Evolutionary conservation across 2,113 vertebrate species (phyloP).

Genomic region (Carlito syrichta): DNA sequence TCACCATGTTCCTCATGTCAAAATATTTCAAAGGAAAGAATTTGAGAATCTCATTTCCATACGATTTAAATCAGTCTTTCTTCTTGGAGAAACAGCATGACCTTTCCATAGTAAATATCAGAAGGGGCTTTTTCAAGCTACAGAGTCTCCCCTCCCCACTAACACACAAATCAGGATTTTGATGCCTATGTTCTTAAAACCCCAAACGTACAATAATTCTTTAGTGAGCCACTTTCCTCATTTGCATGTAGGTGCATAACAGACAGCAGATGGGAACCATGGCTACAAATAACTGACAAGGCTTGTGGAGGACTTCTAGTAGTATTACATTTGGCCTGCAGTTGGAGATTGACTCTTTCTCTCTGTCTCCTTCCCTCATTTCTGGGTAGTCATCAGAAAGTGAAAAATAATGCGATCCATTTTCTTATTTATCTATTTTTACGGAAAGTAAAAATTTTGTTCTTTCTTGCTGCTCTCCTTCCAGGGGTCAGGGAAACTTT

Average conservation of each 20-base stretch:
- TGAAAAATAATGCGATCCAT: background rate
- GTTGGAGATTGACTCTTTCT: background rate
- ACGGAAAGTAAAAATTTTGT: background rate
- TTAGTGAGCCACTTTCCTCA: background rate
- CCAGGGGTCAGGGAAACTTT: background rate
- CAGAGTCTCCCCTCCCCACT: background rate
- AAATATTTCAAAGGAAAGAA: background rate
- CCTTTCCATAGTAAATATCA: background rate
- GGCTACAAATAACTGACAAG: background rate
- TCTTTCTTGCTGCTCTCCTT: background rate
- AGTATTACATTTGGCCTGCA: background rate
- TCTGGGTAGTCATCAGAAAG: background rate
- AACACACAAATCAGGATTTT: background rate
- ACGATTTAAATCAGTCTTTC: background rate
- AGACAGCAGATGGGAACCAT: background rate
- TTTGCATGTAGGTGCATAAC: background rate
- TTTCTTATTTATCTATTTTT: background rate
- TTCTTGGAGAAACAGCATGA: background rate
- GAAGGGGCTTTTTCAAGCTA: background rate
- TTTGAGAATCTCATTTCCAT: background rate
- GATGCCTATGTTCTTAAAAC: background rate
- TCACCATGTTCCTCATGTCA: background rate
- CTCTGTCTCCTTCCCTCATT: background rate
- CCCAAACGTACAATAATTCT: background rate
- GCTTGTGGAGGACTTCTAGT: background rate